phyloP scores from a whole-genome alignment of 2,888 invertebrate species.

The Oscheius sp. region DNA sequence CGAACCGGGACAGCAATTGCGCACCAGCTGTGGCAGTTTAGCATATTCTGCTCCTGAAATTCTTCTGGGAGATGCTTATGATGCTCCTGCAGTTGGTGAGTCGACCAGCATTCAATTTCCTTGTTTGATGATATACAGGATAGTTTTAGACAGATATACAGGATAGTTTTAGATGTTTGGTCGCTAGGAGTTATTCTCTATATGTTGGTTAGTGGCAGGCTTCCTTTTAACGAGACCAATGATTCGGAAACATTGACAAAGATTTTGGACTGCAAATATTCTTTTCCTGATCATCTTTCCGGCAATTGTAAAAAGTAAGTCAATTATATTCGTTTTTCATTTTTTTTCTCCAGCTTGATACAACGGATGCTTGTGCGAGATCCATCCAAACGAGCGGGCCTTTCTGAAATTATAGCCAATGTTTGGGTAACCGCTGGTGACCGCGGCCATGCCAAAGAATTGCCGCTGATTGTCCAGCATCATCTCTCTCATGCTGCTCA shows the following conservation, averaged over 20 bases:
- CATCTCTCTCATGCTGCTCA: conserved; percentile 92
- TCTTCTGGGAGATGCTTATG: conserved; percentile 95
- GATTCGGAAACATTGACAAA: conserved; percentile 98
- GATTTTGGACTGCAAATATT: conserved; percentile 99
- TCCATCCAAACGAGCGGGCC: conserved; percentile 88
- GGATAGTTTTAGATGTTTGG: conserved; percentile 85
- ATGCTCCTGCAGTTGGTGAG: conserved; percentile 95
- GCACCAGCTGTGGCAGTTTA: conserved; percentile 96
- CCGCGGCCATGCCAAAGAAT: conserved; percentile 64
- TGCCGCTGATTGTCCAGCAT: conserved; percentile 82
- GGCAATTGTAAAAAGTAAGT: conserved; percentile 84
- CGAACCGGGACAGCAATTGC: conserved; percentile 93
- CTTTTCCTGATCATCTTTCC: conserved; percentile 88
- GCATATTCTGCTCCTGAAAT: conserved; percentile 99
- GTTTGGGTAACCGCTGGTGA: conserved; percentile 75
- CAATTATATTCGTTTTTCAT: neutral
- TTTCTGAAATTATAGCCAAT: conserved; percentile 88
- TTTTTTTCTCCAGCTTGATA: conserved; percentile 81
- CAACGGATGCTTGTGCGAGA: conserved; percentile 91
- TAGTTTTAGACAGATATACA: neutral
- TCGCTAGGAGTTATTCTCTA: conserved; percentile 97
- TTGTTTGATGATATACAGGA: conserved; percentile 8
- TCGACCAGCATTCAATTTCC: too few species aligned
- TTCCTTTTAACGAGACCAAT: conserved; percentile 94
- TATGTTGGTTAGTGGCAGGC: conserved; percentile 96